Evolutionary conservation across 2,888 invertebrate species (phyloP).

Genomic region (Hemaris fuciformis): DNA sequence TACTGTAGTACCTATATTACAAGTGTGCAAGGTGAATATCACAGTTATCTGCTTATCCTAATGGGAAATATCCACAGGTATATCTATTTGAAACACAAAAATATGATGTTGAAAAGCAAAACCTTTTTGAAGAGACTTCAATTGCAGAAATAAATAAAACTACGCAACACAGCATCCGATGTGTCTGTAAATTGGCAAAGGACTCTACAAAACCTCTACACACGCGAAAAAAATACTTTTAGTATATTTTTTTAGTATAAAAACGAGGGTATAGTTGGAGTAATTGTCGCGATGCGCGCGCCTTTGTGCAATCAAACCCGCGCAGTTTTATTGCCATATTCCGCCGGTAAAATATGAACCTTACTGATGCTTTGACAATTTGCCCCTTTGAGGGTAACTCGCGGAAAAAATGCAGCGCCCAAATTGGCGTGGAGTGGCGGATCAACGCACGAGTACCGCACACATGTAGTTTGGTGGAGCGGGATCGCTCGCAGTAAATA

Average conservation of each 20-base stretch:
- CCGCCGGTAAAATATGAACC: constrained; percentile 5
- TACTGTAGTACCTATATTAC: no score
- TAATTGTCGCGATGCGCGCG: background rate
- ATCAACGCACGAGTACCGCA: no score
- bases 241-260: background rate
- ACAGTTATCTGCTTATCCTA: no score
- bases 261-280: background rate
- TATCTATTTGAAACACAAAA: no score
- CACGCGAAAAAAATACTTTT: background rate
- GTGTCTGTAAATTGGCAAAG: background rate
- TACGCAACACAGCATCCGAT: background rate
- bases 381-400: background rate
- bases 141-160: background rate
- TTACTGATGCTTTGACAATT: constrained; percentile 10
- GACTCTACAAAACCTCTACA: background rate
- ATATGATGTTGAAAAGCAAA: no score
- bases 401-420: background rate
- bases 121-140: background rate
- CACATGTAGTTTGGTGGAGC: no score
- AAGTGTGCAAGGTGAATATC: no score
- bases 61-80: no score
- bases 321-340: background rate
- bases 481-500: no score
- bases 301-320: constrained; percentile 1
- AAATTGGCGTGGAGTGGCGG: background rate